These are phyloP conservation scores for Chaitophorus viminalis DNA, from an alignment of 2,888 invertebrate species.

Conservation along the genomic window DNA sequence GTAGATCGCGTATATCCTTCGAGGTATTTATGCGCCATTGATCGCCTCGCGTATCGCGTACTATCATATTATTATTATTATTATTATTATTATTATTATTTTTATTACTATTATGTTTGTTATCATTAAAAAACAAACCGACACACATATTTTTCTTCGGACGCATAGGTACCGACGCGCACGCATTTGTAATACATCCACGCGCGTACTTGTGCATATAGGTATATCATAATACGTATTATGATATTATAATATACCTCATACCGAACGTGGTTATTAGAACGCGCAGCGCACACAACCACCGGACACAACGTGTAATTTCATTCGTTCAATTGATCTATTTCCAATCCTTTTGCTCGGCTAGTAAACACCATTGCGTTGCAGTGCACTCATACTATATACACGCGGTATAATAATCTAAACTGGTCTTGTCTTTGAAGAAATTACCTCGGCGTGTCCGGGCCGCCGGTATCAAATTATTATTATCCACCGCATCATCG, in stretches of 20 bases:
- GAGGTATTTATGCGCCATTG: slow-evolving; percentile 16
- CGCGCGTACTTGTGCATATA: neutral
- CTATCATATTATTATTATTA: too few species aligned
- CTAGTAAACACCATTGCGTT: slow-evolving; percentile 7
- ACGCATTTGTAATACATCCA: too few species aligned
- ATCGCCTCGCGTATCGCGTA: neutral
- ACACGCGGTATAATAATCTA: neutral
- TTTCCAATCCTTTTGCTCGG: slow-evolving; percentile 49
- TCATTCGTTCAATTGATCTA: slow-evolving; percentile 47
- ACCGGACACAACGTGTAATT: slow-evolving; percentile 36
- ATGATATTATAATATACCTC: too few species aligned
- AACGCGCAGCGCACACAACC: neutral
- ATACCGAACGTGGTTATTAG: slow-evolving; percentile 33
- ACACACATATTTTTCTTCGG: slow-evolving; percentile 10
- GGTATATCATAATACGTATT: too few species aligned
- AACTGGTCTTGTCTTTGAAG: slow-evolving; percentile 32
- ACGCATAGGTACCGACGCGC: neutral
- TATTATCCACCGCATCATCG: slow-evolving; percentile 32
- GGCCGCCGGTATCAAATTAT: slow-evolving; percentile 35
- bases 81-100: too few species aligned
- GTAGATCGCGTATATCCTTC: slow-evolving; percentile 22
- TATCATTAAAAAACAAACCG: slow-evolving; percentile 47
- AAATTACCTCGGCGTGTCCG: slow-evolving; percentile 18
- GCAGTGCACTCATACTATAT: neutral
- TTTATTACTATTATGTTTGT: slow-evolving; percentile 18